phyloP scores from a whole-genome alignment of 2,888 invertebrate genomes.

The Limnephilus marmoratus region DNA sequence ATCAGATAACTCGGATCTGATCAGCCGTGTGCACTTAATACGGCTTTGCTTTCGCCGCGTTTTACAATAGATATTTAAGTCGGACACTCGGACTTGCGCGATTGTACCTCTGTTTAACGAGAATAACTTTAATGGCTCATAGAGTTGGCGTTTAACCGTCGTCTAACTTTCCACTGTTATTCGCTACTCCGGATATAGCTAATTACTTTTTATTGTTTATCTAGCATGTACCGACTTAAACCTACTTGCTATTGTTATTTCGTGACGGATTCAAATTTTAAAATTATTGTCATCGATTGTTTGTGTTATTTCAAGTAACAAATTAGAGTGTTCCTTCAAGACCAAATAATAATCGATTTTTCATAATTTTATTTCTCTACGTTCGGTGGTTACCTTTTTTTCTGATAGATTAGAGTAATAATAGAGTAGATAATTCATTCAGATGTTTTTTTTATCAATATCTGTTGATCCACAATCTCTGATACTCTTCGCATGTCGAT shows the following conservation, averaged over 20 bases:
- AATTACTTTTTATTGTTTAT: background rate
- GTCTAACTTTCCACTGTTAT: background rate
- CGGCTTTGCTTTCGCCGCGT: background rate
- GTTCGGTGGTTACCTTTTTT: too few relatives aligned
- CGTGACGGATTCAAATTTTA: background rate
- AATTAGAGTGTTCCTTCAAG: too few relatives aligned
- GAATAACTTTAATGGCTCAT: background rate
- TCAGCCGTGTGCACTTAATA: slow-evolving; percentile 2
- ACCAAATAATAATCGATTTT: too few relatives aligned
- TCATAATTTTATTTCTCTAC: too few relatives aligned
- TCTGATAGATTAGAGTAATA: too few relatives aligned
- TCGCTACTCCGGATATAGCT: too few relatives aligned
- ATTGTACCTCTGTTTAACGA: background rate
- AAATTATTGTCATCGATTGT: too few relatives aligned
- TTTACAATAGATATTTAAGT: background rate
- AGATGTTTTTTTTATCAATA: too few relatives aligned
- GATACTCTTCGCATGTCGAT: too few relatives aligned
- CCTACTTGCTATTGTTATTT: background rate
- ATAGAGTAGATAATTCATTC: too few relatives aligned
- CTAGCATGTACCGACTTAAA: background rate
- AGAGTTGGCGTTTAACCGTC: background rate
- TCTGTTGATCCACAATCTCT: too few relatives aligned
- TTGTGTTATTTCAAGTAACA: too few relatives aligned
- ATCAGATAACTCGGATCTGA: background rate
- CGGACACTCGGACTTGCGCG: background rate